Base-by-base conservation (phyloP, 1,140 invertebrate species). In the Megalopta genalis region DNA sequence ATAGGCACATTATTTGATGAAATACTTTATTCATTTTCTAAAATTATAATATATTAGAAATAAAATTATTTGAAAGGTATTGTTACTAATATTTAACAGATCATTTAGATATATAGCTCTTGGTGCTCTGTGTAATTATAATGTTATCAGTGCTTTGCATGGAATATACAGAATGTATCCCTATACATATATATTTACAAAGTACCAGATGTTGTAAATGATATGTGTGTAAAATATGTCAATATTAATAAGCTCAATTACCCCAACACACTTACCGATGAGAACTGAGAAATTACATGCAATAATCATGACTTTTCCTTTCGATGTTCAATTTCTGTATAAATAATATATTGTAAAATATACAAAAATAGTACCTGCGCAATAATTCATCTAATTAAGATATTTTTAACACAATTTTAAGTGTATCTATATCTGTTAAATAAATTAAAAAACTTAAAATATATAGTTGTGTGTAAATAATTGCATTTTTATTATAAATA, bases 351-450 rank as follows among this genome's bases (percentile, higher is more conserved):
- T 71, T 46, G 21, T 71, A 71, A 18, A 46, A 46, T 59, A 78
- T 74, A 57, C 32, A 25, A 78, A 27, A 32, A 72, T 73, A 77
- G 64, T 83, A 83, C 68, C 73, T 83, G 79, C 71, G 49, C 49
- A 77, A 63, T 57, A 77, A 72, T 57, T 67, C 46, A 73, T 46
- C n/a, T 57, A 57, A 72, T 71, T 63, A 54, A 54, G 49, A 27
- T 72, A 73, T 66, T 73, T 65, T 72, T 73, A 42, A 71, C 27
- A 7, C 60, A 3, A 70, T 49, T 65, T 57, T 65, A 74, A 74
- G 25, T 65, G 72, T 74, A 65, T 9, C 32, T 2, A 10, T 32
- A 25, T 59, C 23, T 49, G 52, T 67, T n/a, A 65, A 65, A 70
- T 70, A 57, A 69, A 77, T 18, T 39, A 14, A 27, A 37, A 52